These are phyloP conservation scores for Itoplectis maculator DNA, from an alignment of 2,888 invertebrate species.

Conservation along the genomic window DNA sequence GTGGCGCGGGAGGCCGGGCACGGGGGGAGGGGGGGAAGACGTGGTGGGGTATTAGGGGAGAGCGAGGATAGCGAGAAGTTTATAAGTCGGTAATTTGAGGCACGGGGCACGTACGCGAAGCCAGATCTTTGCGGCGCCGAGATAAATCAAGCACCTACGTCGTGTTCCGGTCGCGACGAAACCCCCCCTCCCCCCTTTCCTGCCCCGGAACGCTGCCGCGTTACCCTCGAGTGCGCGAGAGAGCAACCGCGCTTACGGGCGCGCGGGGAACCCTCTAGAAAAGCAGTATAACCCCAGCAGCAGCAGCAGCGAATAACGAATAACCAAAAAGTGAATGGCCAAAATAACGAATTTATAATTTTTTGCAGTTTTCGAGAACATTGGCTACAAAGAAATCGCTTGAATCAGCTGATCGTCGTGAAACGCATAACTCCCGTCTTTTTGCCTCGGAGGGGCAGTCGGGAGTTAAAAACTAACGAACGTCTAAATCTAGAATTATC, in stretches of 20 bases:
- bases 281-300: constrained; percentile 49
- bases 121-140: constrained; percentile 84
- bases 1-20: constrained; percentile 69
- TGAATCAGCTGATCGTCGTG: too few species aligned
- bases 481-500: too few species aligned
- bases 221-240: not conserved
- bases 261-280: constrained; percentile 63
- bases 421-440: too few species aligned
- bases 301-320: too few species aligned
- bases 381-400: too few species aligned
- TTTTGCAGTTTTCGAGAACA: too few species aligned
- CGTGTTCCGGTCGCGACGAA: constrained; percentile 64
- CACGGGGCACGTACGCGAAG: constrained; percentile 83
- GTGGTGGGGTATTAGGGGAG: constrained; percentile 11
- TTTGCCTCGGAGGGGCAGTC: too few species aligned
- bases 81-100: constrained; percentile 85
- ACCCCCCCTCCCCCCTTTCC: constrained; percentile 49
- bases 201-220: too few species aligned
- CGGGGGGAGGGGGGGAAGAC: constrained; percentile 40
- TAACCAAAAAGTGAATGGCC: too few species aligned
- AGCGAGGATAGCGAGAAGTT: constrained; percentile 77
- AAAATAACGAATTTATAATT: too few species aligned
- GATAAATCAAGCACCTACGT: constrained; percentile 84
- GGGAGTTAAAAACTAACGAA: too few species aligned
- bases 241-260: constrained; percentile 62